Evolutionary conservation across 2,797 vertebrate species (phyloP).

Genomic region (Malacoctenus gilli): DNA sequence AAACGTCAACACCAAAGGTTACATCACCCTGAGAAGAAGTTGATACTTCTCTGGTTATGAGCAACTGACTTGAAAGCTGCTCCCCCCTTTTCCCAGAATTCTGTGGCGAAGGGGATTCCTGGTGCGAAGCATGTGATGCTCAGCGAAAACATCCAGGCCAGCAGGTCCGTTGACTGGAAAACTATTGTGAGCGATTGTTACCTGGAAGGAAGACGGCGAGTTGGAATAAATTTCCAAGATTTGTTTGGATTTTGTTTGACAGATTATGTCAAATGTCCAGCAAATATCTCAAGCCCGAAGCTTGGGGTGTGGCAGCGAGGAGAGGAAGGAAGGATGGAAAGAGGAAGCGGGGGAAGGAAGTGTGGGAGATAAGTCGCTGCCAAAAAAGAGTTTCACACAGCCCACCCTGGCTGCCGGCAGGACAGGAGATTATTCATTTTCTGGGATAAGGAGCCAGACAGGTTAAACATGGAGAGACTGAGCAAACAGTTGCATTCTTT

Average conservation of each 20-base stretch:
- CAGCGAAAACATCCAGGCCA: neutral
- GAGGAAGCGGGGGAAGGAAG: constrained; percentile 80
- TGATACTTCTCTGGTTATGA: constrained; percentile 16
- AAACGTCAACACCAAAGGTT: constrained; percentile 24
- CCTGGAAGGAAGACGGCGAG: constrained; percentile 25
- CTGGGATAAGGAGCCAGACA: constrained; percentile 72
- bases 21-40: no score
- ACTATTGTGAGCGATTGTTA: no score
- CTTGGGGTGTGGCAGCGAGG: constrained; percentile 73
- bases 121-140: constrained; percentile 3
- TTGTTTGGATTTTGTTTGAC: constrained; percentile 52
- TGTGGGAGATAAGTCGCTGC: constrained; percentile 72
- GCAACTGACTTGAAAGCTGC: constrained; percentile 7
- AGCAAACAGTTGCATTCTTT: constrained; percentile 58
- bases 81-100: neutral
- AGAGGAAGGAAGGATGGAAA: constrained; percentile 84
- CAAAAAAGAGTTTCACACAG: constrained; percentile 80
- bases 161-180: neutral
- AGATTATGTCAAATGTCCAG: constrained; percentile 65
- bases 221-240: constrained; percentile 37
- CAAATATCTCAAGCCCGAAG: constrained; percentile 62
- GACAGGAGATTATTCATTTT: constrained; percentile 75
- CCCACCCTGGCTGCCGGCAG: constrained; percentile 56
- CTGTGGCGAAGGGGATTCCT: constrained; percentile 4
- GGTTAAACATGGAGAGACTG: constrained; percentile 66